Conservation (phyloP, 2,888 invertebrate genomes). For the Podotricha telesiphe region DNA sequence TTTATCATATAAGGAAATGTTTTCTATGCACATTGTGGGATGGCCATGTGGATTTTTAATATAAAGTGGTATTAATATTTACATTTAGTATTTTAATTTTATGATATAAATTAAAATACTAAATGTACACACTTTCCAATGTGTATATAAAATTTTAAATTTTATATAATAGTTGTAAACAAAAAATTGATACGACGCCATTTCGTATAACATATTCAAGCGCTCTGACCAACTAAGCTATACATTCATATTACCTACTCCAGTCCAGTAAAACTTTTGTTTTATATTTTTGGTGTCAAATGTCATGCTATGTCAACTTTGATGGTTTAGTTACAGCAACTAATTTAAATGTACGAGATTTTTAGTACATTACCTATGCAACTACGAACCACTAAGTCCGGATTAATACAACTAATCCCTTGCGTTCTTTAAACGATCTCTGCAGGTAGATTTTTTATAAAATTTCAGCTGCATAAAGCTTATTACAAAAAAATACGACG, state of each 20-base stretch:
- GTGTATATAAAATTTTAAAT: no score
- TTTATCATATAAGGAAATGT: not conserved
- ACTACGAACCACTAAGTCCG: slow-evolving; percentile 4
- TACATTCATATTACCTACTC: not conserved
- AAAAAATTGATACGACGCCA: not conserved
- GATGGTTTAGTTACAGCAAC: not conserved
- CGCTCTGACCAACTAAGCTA: not conserved
- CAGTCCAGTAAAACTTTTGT: not conserved
- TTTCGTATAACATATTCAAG: not conserved
- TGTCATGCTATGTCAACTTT: not conserved
- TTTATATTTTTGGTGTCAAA: not conserved
- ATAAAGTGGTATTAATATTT: not conserved
- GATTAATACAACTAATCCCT: slow-evolving; percentile 5
- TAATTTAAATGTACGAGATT: not conserved
- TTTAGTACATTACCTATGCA: not conserved
- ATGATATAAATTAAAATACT: no score
- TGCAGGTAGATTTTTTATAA: slow-evolving; percentile 16
- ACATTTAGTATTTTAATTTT: not conserved
- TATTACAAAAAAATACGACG: not conserved
- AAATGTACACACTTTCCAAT: no score
- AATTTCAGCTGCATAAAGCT: slow-evolving; percentile 3
- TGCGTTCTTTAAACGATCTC: not conserved
- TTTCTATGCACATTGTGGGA: not conserved
- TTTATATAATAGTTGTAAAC: not conserved
- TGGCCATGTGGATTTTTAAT: not conserved